Evolutionary conservation across 2,888 invertebrate genomes (phyloP).

Genomic region (Agonum fuliginosum): DNA sequence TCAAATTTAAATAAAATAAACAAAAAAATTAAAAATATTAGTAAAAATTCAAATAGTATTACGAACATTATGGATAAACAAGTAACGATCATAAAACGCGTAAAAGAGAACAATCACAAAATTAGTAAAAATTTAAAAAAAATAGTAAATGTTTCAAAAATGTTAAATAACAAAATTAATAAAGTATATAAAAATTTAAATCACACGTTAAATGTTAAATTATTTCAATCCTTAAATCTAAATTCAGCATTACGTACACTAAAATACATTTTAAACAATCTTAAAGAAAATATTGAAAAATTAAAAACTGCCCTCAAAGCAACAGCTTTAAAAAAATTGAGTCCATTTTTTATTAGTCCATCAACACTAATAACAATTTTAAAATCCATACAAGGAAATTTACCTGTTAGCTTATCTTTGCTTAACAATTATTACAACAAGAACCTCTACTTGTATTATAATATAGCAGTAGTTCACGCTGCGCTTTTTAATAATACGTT

Average conservation of each 20-base stretch:
- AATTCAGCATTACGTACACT: neutral
- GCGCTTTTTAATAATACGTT: too few species aligned
- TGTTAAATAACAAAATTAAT: constrained; percentile 14
- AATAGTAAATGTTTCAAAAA: neutral
- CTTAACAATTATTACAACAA: too few species aligned
- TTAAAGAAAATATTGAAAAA: too few species aligned
- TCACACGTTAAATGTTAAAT: neutral
- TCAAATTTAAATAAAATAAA: constrained; percentile 20
- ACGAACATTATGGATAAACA: constrained; percentile 15
- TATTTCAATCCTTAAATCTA: constrained; percentile 5
- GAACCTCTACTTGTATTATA: too few species aligned
- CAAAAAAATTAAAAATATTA: constrained; percentile 15
- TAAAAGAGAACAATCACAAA: neutral
- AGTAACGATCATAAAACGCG: constrained; percentile 19
- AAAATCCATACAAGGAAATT: too few species aligned
- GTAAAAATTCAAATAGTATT: neutral
- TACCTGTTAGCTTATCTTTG: too few species aligned
- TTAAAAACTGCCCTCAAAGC: too few species aligned
- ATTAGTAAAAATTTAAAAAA: constrained; percentile 15
- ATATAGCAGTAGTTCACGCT: neutral
- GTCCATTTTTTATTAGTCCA: too few species aligned
- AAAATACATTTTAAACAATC: too few species aligned
- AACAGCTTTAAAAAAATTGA: too few species aligned
- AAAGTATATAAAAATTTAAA: neutral
- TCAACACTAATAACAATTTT: too few species aligned